phyloP scores from a whole-genome alignment of 2,113 vertebrate species.

The Eira barbara region DNA sequence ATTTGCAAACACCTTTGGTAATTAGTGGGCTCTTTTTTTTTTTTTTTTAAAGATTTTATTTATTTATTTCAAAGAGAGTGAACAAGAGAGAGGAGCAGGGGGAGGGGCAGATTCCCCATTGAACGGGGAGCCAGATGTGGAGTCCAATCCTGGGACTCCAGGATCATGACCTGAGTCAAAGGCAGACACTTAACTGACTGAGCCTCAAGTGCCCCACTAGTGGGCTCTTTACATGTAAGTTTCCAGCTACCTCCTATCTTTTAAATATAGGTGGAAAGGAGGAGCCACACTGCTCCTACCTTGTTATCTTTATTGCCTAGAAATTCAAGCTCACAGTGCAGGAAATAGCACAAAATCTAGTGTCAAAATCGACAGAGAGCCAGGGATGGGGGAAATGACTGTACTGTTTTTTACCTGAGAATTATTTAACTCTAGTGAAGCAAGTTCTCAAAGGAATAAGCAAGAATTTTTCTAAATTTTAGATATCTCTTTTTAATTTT shows the following conservation, averaged over 20 bases:
- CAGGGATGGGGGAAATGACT: neutral
- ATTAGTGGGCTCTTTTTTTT: neutral
- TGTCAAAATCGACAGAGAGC: neutral
- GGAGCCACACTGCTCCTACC: neutral
- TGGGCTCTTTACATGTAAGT: neutral
- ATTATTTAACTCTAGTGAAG: neutral
- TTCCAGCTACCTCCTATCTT: neutral
- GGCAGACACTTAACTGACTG: neutral
- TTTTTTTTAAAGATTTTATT: neutral
- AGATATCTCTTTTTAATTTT: neutral
- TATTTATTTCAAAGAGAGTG: too few species aligned
- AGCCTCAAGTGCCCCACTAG: neutral
- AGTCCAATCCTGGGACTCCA: too few species aligned
- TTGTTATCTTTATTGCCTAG: slow-evolving; percentile 43
- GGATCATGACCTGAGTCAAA: neutral
- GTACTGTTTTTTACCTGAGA: neutral
- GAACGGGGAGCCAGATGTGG: too few species aligned
- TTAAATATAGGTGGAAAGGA: slow-evolving; percentile 35
- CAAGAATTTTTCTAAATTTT: neutral
- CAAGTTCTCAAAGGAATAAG: neutral
- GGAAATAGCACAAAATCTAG: slow-evolving; percentile 5
- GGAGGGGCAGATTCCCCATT: too few species aligned
- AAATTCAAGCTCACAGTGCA: slow-evolving; percentile 25
- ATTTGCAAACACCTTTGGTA: neutral
- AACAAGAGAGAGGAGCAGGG: too few species aligned